Base-by-base conservation (phyloP, 2,888 invertebrate species). In the Tetanocera ferruginea region DNA sequence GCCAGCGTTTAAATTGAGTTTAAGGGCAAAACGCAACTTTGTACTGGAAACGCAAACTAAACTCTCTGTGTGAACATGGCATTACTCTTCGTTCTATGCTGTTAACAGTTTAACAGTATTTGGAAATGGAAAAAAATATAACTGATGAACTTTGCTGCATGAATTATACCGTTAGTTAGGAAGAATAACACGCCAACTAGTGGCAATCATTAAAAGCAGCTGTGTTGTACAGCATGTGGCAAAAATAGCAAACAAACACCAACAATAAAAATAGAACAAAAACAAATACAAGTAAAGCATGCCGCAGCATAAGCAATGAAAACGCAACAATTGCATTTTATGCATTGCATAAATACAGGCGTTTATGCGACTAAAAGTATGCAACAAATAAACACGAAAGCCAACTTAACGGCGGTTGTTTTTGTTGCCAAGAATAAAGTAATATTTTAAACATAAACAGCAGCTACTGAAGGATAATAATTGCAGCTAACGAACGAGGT, bases 401-500 rank as follows among this genome's bases (percentile, higher is more conserved):
- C 28, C 25, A 66, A 34, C 11, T 28, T 25, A 64, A 5, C 2
- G 64, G 34, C 64, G 5, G 52, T n/a, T 52, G 52, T 52, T 52
- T 5, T 55, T 55, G 55, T 55, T 55, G 55, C 55, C 55, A 19
- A 55, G 19, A 55, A 1, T 19, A 2, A 55, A 55, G 55, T 43
- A 43, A 43, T 43, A 43, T 43, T 43, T 43, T 43, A 3, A 25
- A 28, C 14, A 17, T 25, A 17, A 60, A 60, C 60, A 66, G 37
- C 66, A 28, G 66, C 19, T 17, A 66, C 66, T 66, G 66, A 66
- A 66, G 66, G 25, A 28, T 66, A 66, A 34, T 66, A 66, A 66
- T 66, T 66, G 66, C 8, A 34, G 66, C 37, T 34, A 28, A n/a
- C 31, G 60, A 60, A 25, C 28, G 25, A 60, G 60, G 17, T 6